These are phyloP conservation scores for Amphimedon queenslandica DNA, from an alignment of 37 sponge, comb jelly and placozoan genomes.

Conservation along the genomic window DNA sequence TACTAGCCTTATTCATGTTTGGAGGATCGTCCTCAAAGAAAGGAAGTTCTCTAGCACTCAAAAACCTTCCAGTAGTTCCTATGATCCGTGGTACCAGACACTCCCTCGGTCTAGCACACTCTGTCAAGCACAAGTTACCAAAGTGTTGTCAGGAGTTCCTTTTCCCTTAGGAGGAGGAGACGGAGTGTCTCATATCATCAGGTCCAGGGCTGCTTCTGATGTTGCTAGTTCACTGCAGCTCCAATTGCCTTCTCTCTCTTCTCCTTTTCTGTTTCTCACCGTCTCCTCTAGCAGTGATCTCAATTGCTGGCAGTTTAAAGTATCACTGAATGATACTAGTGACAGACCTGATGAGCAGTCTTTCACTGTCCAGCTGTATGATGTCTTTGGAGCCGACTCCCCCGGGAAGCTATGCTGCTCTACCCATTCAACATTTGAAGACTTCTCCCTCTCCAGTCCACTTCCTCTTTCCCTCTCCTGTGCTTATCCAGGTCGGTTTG, in stretches of 20 bases:
- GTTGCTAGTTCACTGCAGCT: constrained; percentile 48
- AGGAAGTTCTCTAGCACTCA: not conserved
- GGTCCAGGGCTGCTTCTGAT: constrained; percentile 46
- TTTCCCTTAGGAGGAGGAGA: constrained; percentile 48
- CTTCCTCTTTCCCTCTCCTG: constrained; percentile 38
- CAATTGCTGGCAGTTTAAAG: constrained; percentile 63
- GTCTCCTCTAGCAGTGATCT: constrained; percentile 67
- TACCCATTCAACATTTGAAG: constrained; percentile 8
- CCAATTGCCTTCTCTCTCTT: constrained; percentile 43
- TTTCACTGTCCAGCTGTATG: constrained; percentile 12
- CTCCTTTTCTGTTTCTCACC: constrained; percentile 78
- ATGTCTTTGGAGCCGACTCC: constrained; percentile 33
- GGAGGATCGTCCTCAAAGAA: constrained; percentile 16
- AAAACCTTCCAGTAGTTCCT: not conserved
- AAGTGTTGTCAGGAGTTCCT: constrained; percentile 22
- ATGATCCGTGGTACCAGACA: constrained; percentile 1
- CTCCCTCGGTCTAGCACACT: not conserved
- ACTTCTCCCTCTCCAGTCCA: constrained; percentile 14
- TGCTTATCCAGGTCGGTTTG: constrained; percentile 66
- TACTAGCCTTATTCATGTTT: constrained; percentile 32
- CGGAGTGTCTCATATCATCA: constrained; percentile 20
- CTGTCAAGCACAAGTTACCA: constrained; percentile 11
- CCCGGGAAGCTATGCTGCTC: constrained; percentile 15
- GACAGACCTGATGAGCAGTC: not conserved
- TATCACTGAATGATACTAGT: not conserved